Evolutionary conservation across 2,888 invertebrate species (phyloP), one percentile per base, ranked within the genome.

Genomic region (Chymomyza amoena): DNA sequence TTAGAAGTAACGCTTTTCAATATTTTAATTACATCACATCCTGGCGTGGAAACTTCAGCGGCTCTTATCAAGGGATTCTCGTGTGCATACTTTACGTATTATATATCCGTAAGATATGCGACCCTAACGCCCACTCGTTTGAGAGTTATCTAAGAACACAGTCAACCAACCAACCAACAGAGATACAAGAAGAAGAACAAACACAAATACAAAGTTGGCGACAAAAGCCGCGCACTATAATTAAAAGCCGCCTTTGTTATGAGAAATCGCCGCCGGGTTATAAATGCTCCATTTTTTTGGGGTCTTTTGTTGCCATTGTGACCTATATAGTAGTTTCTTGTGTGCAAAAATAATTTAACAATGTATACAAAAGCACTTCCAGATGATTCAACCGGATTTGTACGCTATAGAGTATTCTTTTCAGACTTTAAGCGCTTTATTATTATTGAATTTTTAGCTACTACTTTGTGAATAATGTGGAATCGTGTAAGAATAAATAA

Each of bases 221-320:
- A 54, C 54, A 54, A 67, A 70, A 71, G 69, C 51, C 61, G 66
- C 66, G 57, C 36, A 36, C 64, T 60, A 64, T 76, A 69, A 76
- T 75, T 72, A 76, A 66, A n/a, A 62, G 61, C 60, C 28, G 68
- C 39, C 70, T 66, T 76, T 45, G 39, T 45, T 45, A 13, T 45
- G 39, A 13, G 39, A 45, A 45, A 45, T 15, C 10, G 39, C 39
- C 39, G 39, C 13, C 39, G 39, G 39, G 13, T 45, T 45, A 45
- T 45, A 45, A 45, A 13, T 13, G 39, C 13, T 45, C 39, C 4
- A 45, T 45, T 45, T 45, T 10, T 5, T 45, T n/a, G n/a, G 39
- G 32, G 7, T 32, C 39, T 45, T 45, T 45, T 45, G 39, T 45
- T 45, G 39, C 13, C 9, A 54, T 54, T 16, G 54, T 54, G 54